These are phyloP conservation scores for Lipophrys pholis DNA, from an alignment of 2,113 vertebrate genomes.

Conservation along the genomic window DNA sequence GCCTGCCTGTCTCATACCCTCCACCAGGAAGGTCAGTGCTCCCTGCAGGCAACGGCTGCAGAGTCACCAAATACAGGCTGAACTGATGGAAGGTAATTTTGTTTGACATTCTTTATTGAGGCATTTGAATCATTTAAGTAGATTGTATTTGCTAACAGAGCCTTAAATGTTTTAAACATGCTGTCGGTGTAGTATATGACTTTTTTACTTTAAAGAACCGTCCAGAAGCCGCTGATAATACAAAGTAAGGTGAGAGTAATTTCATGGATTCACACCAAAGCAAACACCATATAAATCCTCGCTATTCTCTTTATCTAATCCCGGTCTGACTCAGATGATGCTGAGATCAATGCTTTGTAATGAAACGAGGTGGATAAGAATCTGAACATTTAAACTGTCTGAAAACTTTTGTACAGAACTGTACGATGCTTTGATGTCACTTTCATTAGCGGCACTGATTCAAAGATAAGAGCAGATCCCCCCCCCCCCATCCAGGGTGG, in stretches of 20 bases:
- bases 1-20: not conserved
- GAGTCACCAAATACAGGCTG: not conserved
- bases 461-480: not conserved
- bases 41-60: not conserved
- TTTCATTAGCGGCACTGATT: constrained; percentile 22
- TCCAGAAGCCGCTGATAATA: not conserved
- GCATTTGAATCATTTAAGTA: constrained; percentile 2
- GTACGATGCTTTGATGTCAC: constrained; percentile 1
- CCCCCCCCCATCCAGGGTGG: not conserved
- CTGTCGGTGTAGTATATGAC: not conserved
- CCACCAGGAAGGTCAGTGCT: constrained; percentile 1
- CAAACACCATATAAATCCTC: too few species aligned
- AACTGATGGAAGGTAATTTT: not conserved
- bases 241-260: not conserved
- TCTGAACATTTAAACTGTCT: not conserved
- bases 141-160: not conserved
- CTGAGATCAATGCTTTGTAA: not conserved
- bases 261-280: too few species aligned
- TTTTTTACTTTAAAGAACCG: too few species aligned
- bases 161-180: not conserved
- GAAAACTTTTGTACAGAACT: not conserved
- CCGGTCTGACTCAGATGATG: not conserved
- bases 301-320: not conserved
- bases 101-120: not conserved
- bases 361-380: not conserved